These are phyloP conservation scores for Protodeltote pygarga DNA, from an alignment of 2,888 invertebrate genomes.

Conservation along the genomic window DNA sequence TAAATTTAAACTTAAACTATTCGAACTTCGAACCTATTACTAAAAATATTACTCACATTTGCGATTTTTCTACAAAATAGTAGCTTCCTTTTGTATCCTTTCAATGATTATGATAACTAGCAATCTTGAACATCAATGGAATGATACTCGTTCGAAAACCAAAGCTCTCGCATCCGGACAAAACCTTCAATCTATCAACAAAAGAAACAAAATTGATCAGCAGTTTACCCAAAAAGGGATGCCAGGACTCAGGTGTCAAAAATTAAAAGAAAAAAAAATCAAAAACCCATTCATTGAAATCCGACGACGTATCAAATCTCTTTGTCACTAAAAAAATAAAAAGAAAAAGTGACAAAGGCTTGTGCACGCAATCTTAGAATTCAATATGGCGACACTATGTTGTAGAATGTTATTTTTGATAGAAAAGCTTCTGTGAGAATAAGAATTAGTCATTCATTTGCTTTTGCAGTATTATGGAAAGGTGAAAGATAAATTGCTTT, in stretches of 20 bases:
- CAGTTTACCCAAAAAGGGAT: slow-evolving; percentile 67
- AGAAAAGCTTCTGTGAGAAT: slow-evolving; percentile 63
- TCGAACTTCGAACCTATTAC: too few relatives aligned
- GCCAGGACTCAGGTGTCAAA: slow-evolving; percentile 81
- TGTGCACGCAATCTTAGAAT: slow-evolving; percentile 78
- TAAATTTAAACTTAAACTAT: too few relatives aligned
- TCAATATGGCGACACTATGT: slow-evolving; percentile 73
- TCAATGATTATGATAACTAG: neutral
- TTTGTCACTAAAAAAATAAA: slow-evolving; percentile 60
- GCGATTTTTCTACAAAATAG: too few relatives aligned
- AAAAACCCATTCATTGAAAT: slow-evolving; percentile 71
- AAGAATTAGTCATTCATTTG: slow-evolving; percentile 60
- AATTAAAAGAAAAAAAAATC: slow-evolving; percentile 56
- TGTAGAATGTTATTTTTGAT: slow-evolving; percentile 81
- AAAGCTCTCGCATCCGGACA: slow-evolving; percentile 64
- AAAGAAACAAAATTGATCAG: slow-evolving; percentile 75
- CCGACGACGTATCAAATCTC: slow-evolving; percentile 82
- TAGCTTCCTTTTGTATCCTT: neutral
- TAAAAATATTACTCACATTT: too few relatives aligned
- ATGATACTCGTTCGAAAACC: slow-evolving; percentile 31
- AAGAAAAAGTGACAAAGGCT: slow-evolving; percentile 71
- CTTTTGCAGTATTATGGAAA: slow-evolving; percentile 17
- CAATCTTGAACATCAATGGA: slow-evolving; percentile 13
- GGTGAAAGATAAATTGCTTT: too few relatives aligned
- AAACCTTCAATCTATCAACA: slow-evolving; percentile 56